A percentile compares a stretch with the other conserved stretches of the same genome.
These are phyloP conservation scores for Acleris emargana DNA, from an alignment of 2,888 invertebrate genomes.

Conservation along the genomic window DNA sequence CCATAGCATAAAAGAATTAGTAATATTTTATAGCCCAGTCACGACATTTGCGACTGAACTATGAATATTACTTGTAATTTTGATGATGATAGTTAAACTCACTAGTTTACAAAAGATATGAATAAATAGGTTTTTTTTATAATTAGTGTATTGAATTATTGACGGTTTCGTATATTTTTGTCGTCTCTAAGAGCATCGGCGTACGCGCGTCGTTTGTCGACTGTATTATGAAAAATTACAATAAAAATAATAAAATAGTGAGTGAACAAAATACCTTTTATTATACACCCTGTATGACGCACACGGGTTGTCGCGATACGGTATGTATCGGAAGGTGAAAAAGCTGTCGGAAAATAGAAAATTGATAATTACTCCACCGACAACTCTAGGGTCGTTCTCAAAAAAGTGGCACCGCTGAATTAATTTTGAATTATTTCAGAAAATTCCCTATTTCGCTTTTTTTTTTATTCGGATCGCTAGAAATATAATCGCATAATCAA, in stretches of 20 bases:
- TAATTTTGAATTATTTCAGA: too few relatives aligned
- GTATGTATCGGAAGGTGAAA: too few relatives aligned
- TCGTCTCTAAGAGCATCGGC: conserved; percentile 59
- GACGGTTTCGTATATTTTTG: conserved; percentile 54
- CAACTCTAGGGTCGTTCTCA: too few relatives aligned
- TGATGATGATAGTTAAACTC: conserved; percentile 43
- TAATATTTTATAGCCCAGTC: conserved; percentile 19
- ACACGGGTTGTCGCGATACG: too few relatives aligned
- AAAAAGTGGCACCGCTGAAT: too few relatives aligned
- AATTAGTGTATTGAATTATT: conserved; percentile 46
- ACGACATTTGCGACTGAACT: conserved; percentile 6
- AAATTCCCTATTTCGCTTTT: too few relatives aligned
- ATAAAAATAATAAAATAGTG: conserved; percentile 82
- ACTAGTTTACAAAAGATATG: conserved; percentile 52
- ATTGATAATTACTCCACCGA: too few relatives aligned
- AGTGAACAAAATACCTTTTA: conserved; percentile 56
- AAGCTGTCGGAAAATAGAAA: too few relatives aligned
- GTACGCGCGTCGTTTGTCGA: conserved; percentile 60
- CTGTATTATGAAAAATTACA: conserved; percentile 82
- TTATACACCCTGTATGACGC: not conserved
- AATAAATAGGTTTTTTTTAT: conserved; percentile 41
- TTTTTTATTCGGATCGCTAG: too few relatives aligned
- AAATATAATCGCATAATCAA: too few relatives aligned
- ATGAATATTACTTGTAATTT: conserved; percentile 32
- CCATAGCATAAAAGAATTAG: conserved; percentile 32